These are phyloP conservation scores for Labroides dimidiatus DNA, from an alignment of 2,797 vertebrate species.

Conservation along the genomic window DNA sequence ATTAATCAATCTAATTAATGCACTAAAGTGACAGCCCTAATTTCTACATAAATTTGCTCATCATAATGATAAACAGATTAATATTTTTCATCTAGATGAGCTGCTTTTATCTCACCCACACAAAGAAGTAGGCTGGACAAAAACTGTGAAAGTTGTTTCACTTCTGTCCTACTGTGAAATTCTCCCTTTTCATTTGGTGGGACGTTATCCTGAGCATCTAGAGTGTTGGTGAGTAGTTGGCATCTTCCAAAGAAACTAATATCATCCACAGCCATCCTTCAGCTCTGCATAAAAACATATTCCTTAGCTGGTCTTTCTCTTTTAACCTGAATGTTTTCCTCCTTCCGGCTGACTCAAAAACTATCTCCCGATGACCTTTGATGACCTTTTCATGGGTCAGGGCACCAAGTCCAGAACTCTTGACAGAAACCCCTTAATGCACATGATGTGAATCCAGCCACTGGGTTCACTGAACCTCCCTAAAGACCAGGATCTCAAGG, in stretches of 20 bases:
- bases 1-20: no score
- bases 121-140: no score
- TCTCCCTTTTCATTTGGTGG: no score
- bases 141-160: no score
- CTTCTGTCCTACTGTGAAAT: no score
- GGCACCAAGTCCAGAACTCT: neutral
- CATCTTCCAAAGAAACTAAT: neutral
- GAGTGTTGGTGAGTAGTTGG: no score
- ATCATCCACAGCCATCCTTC: neutral
- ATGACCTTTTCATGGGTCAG: neutral
- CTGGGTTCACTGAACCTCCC: constrained; percentile 2
- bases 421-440: constrained; percentile 4
- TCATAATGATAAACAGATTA: no score
- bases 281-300: constrained; percentile 4
- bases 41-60: no score
- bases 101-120: no score
- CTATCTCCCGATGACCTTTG: constrained; percentile 4
- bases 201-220: no score
- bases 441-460: constrained; percentile 15
- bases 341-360: constrained; percentile 26
- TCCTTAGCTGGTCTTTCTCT: constrained; percentile 11
- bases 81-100: no score
- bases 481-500: constrained; percentile 32
- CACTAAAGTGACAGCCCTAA: no score
- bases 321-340: constrained; percentile 44